Evolutionary conservation across 2,888 invertebrate species (phyloP), one percentile per base, ranked within the genome.

Genomic region (Disparrhopalites patrizii): DNA sequence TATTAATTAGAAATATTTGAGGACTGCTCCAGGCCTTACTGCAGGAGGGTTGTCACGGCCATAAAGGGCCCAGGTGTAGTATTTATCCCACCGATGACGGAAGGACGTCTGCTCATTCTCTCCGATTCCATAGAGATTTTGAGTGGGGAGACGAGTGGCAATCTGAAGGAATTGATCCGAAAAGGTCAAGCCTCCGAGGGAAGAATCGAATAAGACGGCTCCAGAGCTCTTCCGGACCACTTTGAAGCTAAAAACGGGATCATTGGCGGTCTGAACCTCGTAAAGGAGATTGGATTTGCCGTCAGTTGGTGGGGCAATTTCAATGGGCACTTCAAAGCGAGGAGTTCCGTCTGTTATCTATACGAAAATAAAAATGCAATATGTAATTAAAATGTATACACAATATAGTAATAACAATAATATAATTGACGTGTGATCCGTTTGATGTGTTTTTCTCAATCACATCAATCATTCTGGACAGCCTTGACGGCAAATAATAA

Each of bases 121-220:
- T 2, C 81, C 81, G 65, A 82, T 76, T 0, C 82, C 82, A 70
- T 80, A 81, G 13, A 79, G 73, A 71, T 81, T 78, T 13, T 68
- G 66, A 2, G 79, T 77, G 0, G 80, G 79, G 5, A 81, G 74
- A 50, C 71, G 73, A 28, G 79, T 79, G 2, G 79, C 75, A 3
- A 81, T 75, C 72, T 81, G 81, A 1, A 82, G 73, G 69, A 79
- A 82, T 75, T 81, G 81, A 67, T 82, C 78, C 2, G 80, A 77
- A 70, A 80, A 79, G 1, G 78, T 77, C 23, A 82, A 76, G 0
- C 80, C 80, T 10, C 77, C 77, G 5, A 77, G 69, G n/a, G 75
- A 73, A 5, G 77, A 75, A 62, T 77, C 77, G 55, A 76, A 74
- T 60, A 70, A 61, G 13, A 70, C 68, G 8, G 70, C 63, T 1